Base-by-base conservation (phyloP, 2,113 vertebrate species). In the Microtus pennsylvanicus region DNA sequence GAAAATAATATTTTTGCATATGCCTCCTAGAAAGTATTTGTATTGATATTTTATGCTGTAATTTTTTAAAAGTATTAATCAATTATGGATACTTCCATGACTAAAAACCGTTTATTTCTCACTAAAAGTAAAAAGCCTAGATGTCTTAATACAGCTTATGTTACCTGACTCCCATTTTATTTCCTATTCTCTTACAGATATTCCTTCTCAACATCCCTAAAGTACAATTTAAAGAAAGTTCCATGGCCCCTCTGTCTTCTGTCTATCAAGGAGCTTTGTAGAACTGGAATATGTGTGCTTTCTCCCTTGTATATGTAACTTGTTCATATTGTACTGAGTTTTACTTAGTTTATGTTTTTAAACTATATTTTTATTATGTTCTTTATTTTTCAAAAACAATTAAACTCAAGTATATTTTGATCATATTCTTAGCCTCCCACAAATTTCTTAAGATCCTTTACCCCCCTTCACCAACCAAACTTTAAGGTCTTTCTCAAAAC, bases 141-240 rank as follows among this genome's bases (percentile, higher is more conserved):
- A 92, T 50, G 26, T 9, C 8, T 87, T 76, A 52, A 45, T 58
- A 13, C 2, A 38, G 50, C 22, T 82, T 58, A 33, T 10, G 5
- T 28, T 8, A 58, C 13, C 12, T 94, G 38, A 67, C 1, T 70
- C 5, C 16, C 45, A 38, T 5, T 76, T 89, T 1, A 6, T 52
- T 61, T 94, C 4, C 21, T 35, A 14, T 0, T 52, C 4, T 78
- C 38, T 74, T 30, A 14, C 7, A 50, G 1, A 28, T 30, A 16
- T 7, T 86, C 0, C 3, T 52, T 7, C 58, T 0, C 14, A 11
- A 45, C 47, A 35, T 67, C 12, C 10, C 12, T 35, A 12, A 0
- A 7, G 26, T 9, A 58, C n/a, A 61, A 50, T 45, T 67, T 72
- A 87, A 5, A 16, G n/a, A 89, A 28, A 7, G 38, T 1, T 5